A percentile compares a stretch with the other conserved stretches of the same genome.
phyloP scores from a whole-genome alignment of 1,140 invertebrate genomes.

The Hyphantria cunea region DNA sequence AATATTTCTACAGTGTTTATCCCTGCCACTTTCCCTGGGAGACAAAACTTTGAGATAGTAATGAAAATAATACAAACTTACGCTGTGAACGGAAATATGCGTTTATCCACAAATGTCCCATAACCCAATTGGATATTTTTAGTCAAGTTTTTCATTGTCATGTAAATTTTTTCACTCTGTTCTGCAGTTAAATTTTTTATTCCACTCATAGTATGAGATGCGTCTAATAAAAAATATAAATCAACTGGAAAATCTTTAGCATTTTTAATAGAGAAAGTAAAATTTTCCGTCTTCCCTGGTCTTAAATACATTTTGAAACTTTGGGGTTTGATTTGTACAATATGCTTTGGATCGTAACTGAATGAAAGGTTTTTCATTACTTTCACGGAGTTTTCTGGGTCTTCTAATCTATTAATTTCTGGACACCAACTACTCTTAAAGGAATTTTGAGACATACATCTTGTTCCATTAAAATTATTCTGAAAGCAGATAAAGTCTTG shows the following conservation, averaged over 20 bases:
- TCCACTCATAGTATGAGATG: slow-evolving; percentile 90
- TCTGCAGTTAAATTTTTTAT: slow-evolving; percentile 84
- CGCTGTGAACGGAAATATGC: slow-evolving; percentile 90
- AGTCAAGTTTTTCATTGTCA: slow-evolving; percentile 89
- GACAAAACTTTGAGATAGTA: too few species aligned
- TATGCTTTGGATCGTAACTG: slow-evolving; percentile 36
- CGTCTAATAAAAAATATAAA: slow-evolving; percentile 94
- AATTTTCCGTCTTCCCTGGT: slow-evolving; percentile 46
- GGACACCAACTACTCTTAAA: slow-evolving; percentile 41
- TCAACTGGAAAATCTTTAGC: slow-evolving; percentile 94
- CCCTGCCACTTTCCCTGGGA: too few species aligned
- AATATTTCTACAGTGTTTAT: too few species aligned
- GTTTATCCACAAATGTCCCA: slow-evolving; percentile 95
- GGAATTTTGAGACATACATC: slow-evolving; percentile 40
- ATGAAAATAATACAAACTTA: slow-evolving; percentile 50
- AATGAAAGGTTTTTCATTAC: slow-evolving; percentile 35
- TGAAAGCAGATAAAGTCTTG: slow-evolving; percentile 30
- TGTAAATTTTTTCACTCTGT: slow-evolving; percentile 85
- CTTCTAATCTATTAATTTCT: slow-evolving; percentile 20
- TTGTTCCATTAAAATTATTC: slow-evolving; percentile 40
- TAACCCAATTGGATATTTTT: slow-evolving; percentile 92
- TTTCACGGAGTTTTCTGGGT: slow-evolving; percentile 32
- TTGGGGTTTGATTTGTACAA: slow-evolving; percentile 69
- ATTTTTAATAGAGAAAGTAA: slow-evolving; percentile 77
- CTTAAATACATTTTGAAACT: slow-evolving; percentile 50